phyloP scores from a whole-genome alignment of 64 coral and sea anemone genomes.

The Stylophora pistillata region DNA sequence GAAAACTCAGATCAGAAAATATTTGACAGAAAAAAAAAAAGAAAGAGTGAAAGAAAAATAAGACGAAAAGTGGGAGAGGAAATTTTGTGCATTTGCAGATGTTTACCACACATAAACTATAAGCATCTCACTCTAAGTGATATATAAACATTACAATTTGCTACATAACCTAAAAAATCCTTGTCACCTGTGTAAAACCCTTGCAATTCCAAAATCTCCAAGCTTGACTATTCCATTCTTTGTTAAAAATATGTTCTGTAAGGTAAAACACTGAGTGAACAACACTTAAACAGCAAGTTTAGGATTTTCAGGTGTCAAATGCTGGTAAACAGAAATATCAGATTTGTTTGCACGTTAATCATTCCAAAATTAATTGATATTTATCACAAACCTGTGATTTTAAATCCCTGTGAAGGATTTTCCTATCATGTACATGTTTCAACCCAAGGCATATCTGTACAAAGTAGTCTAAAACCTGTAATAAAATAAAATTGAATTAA shows the following conservation, averaged over 20 bases:
- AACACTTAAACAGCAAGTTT: background rate
- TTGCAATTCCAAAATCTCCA: slow-evolving; percentile 98
- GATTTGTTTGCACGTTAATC: background rate
- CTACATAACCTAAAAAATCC: background rate
- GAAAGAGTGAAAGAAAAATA: too few species aligned
- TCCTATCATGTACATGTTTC: slow-evolving; percentile 99
- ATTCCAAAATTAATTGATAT: background rate
- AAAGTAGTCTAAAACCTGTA: slow-evolving; percentile 97
- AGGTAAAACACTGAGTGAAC: background rate
- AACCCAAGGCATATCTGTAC: slow-evolving; percentile 90
- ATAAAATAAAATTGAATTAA: background rate
- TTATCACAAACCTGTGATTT: slow-evolving; percentile 82
- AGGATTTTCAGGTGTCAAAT: background rate
- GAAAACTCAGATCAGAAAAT: background rate
- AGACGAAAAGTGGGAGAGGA: too few species aligned
- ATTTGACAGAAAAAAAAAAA: too few species aligned
- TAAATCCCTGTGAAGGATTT: slow-evolving; percentile 95
- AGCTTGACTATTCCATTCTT: slow-evolving; percentile 90
- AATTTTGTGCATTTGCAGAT: too few species aligned
- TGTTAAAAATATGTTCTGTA: slow-evolving; percentile 95
- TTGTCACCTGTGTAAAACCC: slow-evolving; percentile 88
- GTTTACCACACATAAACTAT: too few species aligned
- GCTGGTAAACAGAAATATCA: too few species aligned
- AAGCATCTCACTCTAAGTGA: too few species aligned
- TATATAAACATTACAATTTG: too few species aligned